Conservation (phyloP, 64 coral and sea anemone genomes). For the Stichodactyla mertensii region DNA sequence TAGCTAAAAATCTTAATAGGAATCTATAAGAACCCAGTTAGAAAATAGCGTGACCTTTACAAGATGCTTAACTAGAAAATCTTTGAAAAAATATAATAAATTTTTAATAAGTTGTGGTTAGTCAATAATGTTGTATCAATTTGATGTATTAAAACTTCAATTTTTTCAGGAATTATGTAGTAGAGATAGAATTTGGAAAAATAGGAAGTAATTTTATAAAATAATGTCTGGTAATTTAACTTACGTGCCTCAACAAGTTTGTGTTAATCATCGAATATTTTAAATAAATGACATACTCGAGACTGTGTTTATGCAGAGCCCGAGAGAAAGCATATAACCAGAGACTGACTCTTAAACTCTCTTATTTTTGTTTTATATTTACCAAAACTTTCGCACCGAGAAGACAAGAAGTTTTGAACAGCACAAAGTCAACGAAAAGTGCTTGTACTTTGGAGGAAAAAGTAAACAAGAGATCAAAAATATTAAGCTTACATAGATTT, state of each 20-base stretch:
- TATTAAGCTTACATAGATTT: background rate
- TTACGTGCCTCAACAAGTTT: background rate
- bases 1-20: too few species aligned
- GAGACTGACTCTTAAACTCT: too few species aligned
- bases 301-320: too few species aligned
- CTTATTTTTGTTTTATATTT: background rate
- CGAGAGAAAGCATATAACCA: too few species aligned
- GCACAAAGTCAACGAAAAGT: background rate
- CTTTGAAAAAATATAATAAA: too few species aligned
- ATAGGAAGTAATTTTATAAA: background rate
- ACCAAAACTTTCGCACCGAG: background rate
- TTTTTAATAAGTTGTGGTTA: background rate
- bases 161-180: background rate
- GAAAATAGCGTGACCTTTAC: too few species aligned
- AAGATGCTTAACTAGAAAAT: too few species aligned
- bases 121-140: background rate
- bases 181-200: background rate
- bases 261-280: background rate
- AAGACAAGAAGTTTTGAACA: background rate
- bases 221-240: background rate
- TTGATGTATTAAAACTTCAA: too few species aligned
- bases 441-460: background rate
- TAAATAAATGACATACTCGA: background rate
- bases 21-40: too few species aligned
- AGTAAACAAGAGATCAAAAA: background rate